Conservation (phyloP, 2,113 vertebrate species). For the Jaculus jaculus region DNA sequence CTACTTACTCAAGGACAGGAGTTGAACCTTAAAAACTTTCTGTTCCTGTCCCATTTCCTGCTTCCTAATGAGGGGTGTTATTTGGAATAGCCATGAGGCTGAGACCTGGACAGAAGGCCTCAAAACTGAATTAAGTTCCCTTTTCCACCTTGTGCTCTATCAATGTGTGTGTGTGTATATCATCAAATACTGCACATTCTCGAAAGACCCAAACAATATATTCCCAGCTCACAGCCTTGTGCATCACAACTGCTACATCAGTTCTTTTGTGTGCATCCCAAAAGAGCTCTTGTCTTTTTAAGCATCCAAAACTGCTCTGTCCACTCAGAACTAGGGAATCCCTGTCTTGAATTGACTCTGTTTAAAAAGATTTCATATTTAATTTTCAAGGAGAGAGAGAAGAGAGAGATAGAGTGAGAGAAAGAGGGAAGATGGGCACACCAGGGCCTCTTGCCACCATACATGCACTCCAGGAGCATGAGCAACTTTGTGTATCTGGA, state of each 20-base stretch:
- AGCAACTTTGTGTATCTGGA: too few relatives aligned
- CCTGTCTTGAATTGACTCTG: background rate
- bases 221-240: background rate
- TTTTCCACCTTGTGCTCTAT: background rate
- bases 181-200: background rate
- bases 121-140: fast-evolving
- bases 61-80: too few relatives aligned
- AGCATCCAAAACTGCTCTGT: background rate
- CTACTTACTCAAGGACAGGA: too few relatives aligned
- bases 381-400: too few relatives aligned
- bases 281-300: background rate
- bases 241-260: background rate
- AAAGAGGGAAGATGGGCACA: too few relatives aligned
- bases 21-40: too few relatives aligned
- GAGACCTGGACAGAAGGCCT: background rate
- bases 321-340: background rate
- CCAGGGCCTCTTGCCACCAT: too few relatives aligned
- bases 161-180: background rate
- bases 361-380: too few relatives aligned
- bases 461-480: too few relatives aligned
- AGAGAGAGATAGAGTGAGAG: too few relatives aligned
- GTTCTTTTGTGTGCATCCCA: background rate
- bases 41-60: too few relatives aligned
- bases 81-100: too few relatives aligned
- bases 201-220: background rate